These are phyloP conservation scores for Asteroscopus sphinx DNA, from an alignment of 2,888 invertebrate genomes.

Conservation along the genomic window DNA sequence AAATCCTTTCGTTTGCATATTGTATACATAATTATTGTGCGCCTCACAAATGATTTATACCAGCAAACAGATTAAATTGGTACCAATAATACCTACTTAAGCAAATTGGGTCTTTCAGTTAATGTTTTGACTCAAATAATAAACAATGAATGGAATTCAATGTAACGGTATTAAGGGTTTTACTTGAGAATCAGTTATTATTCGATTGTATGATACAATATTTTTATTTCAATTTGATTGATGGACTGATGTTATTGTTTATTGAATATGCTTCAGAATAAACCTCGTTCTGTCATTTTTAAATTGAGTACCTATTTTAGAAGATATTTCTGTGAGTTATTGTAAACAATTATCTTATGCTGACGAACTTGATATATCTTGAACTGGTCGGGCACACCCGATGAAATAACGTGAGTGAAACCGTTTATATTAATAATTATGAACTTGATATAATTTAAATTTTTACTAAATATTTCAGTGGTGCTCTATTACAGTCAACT, in stretches of 20 bases:
- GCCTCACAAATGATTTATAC: slow-evolving; percentile 51
- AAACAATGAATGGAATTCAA: slow-evolving; percentile 45
- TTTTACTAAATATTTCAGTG: too few relatives aligned
- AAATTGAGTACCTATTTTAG: neutral
- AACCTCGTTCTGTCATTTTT: neutral
- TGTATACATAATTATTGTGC: slow-evolving; percentile 53
- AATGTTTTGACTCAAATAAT: slow-evolving; percentile 55
- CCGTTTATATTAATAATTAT: too few relatives aligned
- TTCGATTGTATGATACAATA: slow-evolving; percentile 8
- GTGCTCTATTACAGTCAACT: too few relatives aligned
- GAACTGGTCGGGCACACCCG: too few relatives aligned
- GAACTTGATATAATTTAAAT: too few relatives aligned
- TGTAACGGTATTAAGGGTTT: slow-evolving; percentile 26
- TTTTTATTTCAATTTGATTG: slow-evolving; percentile 25
- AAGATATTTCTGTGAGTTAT: neutral
- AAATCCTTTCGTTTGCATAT: slow-evolving; percentile 54
- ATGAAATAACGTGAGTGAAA: too few relatives aligned
- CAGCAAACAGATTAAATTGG: slow-evolving; percentile 37
- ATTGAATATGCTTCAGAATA: neutral
- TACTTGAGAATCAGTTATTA: slow-evolving; percentile 21
- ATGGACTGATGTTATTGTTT: slow-evolving; percentile 7
- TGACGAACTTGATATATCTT: too few relatives aligned
- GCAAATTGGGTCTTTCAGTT: slow-evolving; percentile 57
- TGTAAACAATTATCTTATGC: neutral
- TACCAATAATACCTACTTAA: slow-evolving; percentile 51